Evolutionary conservation across 2,888 invertebrate genomes (phyloP), one percentile per base, ranked within the genome.

Genomic region (Cerastoderma edule): DNA sequence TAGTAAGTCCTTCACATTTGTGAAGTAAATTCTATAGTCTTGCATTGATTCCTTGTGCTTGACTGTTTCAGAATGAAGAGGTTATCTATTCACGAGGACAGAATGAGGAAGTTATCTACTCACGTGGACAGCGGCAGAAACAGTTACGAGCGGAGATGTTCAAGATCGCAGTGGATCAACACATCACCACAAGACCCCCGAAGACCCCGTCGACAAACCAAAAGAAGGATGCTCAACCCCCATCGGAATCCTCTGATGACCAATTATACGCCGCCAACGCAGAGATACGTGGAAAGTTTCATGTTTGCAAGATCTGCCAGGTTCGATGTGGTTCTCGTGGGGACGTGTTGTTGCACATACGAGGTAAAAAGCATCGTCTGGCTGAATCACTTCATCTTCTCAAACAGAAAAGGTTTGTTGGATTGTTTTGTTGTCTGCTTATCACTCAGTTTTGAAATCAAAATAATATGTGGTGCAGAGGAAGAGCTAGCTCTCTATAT

Each of bases 121-220:
- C 56, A 19, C 39, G 27, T 44, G 35, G 39, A 0, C 22, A 27
- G 22, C 68, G 28, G 5, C 48, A 32, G 35, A 30, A 33, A n/a
- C 56, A 69, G 32, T 27, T 44, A 10, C 22, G 72, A 33, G 33
- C 54, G 48, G 54, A 63, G 24, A 67, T 72, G n/a, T 32, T 44
- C 16, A 72, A 67, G 30, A 63, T 84, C 13, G 85, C 85, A 46
- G 85, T 86, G 2, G 85, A 86, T 75, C 86, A 86, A 35, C 86
- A 86, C 69, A 56, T 83, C 16, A 75, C 77, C 16, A 72, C 76
- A n/a, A 80, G 78, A 53, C 73, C 74, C 1, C 32, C 44, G 5
- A 53, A 67, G 39, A 24, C 35, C 10, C 65, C 53, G 35, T 39
- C 57, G 24, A 28, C 27, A 44, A 24, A 24, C n/a, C 24, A 30